Percentiles rank a stretch among this genome's conserved stretches.
Evolutionary conservation across 2,797 vertebrate species (phyloP).

Genomic region (Danionella dracula): DNA sequence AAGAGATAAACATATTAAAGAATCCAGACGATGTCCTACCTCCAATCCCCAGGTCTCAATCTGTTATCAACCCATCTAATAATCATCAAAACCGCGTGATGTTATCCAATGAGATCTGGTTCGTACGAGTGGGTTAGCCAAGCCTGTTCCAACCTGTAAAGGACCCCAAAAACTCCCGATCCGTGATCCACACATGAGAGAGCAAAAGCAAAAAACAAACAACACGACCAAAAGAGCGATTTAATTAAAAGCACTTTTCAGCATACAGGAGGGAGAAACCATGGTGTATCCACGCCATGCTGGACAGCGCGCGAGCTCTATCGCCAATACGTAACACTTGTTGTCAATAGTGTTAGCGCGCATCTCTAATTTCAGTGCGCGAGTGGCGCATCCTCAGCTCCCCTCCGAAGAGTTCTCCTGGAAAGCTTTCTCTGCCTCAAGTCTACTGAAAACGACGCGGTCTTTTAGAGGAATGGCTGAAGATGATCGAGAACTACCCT

Average conservation of each 20-base stretch:
- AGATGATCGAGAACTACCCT: conserved; percentile 76
- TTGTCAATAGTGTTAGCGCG: conserved; percentile 68
- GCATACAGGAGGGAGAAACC: conserved; percentile 79
- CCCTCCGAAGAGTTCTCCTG: conserved; percentile 66
- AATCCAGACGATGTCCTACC: conserved; percentile 62
- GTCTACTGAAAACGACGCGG: conserved; percentile 70
- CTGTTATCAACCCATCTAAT: conserved; percentile 93
- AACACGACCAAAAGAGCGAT: conserved; percentile 30
- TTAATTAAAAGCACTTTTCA: conserved; percentile 33
- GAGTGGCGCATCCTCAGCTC: too few relatives aligned
- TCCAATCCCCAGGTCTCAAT: conserved; percentile 89
- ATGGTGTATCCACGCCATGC: conserved; percentile 79
- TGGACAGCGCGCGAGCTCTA: conserved; percentile 54
- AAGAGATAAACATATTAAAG: neutral
- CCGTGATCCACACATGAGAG: conserved; percentile 25
- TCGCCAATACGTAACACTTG: conserved; percentile 54
- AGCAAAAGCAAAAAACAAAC: conserved; percentile 53
- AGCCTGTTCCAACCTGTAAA: conserved; percentile 67
- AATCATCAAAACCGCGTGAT: conserved; percentile 88
- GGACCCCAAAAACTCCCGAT: conserved; percentile 41
- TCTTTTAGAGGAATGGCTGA: conserved; percentile 70
- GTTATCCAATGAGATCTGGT: conserved; percentile 81
- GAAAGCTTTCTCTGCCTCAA: conserved; percentile 68
- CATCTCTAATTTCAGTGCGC: conserved; percentile 61
- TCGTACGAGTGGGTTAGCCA: conserved; percentile 64